phyloP scores from a whole-genome alignment of 2,888 invertebrate genomes.

The Ecliptopera silaceata region DNA sequence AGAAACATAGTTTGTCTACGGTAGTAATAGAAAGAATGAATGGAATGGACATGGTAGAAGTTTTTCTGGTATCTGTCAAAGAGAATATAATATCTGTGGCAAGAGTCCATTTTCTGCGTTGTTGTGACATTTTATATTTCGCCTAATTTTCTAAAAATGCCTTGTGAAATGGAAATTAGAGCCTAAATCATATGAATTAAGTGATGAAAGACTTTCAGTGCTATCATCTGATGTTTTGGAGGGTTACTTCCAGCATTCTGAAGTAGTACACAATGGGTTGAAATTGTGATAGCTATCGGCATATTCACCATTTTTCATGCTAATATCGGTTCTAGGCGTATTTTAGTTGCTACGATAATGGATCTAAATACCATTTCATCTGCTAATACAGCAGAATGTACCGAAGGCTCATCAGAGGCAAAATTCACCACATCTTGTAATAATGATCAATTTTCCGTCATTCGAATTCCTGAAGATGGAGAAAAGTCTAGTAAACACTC shows the following conservation, averaged over 20 bases:
- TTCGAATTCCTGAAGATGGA: slow-evolving; percentile 74
- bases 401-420: slow-evolving; percentile 67
- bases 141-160: slow-evolving; percentile 49
- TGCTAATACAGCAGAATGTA: slow-evolving; percentile 66
- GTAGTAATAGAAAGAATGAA: neutral
- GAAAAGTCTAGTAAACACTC: slow-evolving; percentile 89
- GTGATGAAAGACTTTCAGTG: slow-evolving; percentile 51
- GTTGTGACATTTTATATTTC: slow-evolving; percentile 79
- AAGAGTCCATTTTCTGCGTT: slow-evolving; percentile 81
- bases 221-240: slow-evolving; percentile 1
- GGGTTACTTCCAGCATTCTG: slow-evolving; percentile 30
- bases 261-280: slow-evolving; percentile 73
- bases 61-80: neutral
- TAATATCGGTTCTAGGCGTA: slow-evolving; percentile 48
- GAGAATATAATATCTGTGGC: slow-evolving; percentile 16
- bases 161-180: slow-evolving; percentile 46
- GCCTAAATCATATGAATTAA: slow-evolving; percentile 34
- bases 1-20: no score
- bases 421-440: slow-evolving; percentile 65
- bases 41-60: neutral
- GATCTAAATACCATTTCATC: slow-evolving; percentile 65
- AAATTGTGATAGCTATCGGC: slow-evolving; percentile 73
- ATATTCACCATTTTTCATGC: slow-evolving; percentile 58
- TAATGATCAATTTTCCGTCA: slow-evolving; percentile 72
- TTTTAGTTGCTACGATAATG: slow-evolving; percentile 54